Percentiles rank a stretch among this genome's conserved stretches.
phyloP scores from a whole-genome alignment of 2,888 invertebrate species.

The Cacoxenus indagator region DNA sequence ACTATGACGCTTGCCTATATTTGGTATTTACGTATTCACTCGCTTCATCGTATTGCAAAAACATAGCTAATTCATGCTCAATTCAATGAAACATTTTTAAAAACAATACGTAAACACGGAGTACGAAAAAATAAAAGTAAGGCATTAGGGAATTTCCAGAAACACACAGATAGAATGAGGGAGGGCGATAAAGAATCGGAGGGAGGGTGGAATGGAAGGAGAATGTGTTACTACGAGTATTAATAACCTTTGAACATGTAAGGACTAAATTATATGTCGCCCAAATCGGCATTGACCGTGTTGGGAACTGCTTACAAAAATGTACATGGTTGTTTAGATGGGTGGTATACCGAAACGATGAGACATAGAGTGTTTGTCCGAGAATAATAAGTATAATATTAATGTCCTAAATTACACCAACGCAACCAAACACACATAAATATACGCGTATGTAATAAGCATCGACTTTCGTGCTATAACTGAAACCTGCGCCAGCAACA shows the following conservation, averaged over 20 bases:
- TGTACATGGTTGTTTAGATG: background rate
- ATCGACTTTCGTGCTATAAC: background rate
- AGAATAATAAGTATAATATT: background rate
- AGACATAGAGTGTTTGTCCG: background rate
- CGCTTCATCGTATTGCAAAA: background rate
- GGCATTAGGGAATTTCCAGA: too few relatives aligned
- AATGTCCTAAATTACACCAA: background rate
- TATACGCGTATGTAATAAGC: background rate
- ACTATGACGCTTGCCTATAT: too few relatives aligned
- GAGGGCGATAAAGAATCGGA: background rate
- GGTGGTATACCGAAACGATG: too few relatives aligned
- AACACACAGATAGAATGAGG: background rate
- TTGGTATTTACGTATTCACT: background rate
- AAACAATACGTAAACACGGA: background rate
- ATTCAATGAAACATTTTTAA: background rate
- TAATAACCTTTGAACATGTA: slow-evolving; percentile 54
- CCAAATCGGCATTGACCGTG: slow-evolving; percentile 38
- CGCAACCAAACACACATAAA: background rate
- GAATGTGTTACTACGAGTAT: slow-evolving; percentile 31
- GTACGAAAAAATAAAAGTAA: background rate
- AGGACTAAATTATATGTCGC: slow-evolving; percentile 49
- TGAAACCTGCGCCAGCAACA: background rate
- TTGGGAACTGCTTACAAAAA: too few relatives aligned
- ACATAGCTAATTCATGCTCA: background rate
- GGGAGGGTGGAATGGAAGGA: background rate